Evolutionary conservation across 2,113 vertebrate genomes (phyloP), one percentile per base, ranked within the genome.

Genomic region (Anolis sagrei): DNA sequence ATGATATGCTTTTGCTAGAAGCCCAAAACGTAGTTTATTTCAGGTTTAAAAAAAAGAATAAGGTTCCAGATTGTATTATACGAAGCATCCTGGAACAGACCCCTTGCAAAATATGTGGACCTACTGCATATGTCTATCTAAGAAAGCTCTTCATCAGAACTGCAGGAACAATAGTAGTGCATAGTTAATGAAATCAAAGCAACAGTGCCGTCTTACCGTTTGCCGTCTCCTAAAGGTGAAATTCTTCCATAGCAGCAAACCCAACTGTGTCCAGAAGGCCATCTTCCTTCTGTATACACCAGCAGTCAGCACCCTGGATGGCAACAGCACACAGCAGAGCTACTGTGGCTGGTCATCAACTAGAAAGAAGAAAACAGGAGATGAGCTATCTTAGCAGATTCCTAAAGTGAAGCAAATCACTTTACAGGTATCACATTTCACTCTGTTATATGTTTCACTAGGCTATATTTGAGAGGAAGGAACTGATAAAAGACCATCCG

Each of bases 231-330:
- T 95, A 93, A 97, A 99, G 7, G 98, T 99, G 89, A 99, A 97
- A 91, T 99, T 99, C 96, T 99, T 99, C 99, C 99, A 99, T 1
- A 99, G 96, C 94, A 99, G 94, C 96, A 99, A 94, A 48, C 97
- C 97, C 94, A 99, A 91, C 96, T 99, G 99, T 0, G 98, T 96
- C 91, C 95, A 96, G 88, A 97, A 97, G 83, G 97, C 96, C 98
- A 99, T 99, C 92, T 95, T 96, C 61, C 85, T 91, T 93, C 92
- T 92, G 92, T 87, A 86, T 69, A 92, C 88, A 86, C 88, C 86
- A 23, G 27, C 23, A 8, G 77, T 83, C 86, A 82, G 83, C 81
- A 79, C 44, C 66, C 81, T 76, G 84, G 23, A 91, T 19, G 44
- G 92, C 94, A 81, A 16, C 86, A 92, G 89, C 91, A 91, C 84